Evolutionary conservation across 2,797 vertebrate genomes (phyloP), one percentile per base, ranked within the genome.

Genomic region (Gambusia yucatana): DNA sequence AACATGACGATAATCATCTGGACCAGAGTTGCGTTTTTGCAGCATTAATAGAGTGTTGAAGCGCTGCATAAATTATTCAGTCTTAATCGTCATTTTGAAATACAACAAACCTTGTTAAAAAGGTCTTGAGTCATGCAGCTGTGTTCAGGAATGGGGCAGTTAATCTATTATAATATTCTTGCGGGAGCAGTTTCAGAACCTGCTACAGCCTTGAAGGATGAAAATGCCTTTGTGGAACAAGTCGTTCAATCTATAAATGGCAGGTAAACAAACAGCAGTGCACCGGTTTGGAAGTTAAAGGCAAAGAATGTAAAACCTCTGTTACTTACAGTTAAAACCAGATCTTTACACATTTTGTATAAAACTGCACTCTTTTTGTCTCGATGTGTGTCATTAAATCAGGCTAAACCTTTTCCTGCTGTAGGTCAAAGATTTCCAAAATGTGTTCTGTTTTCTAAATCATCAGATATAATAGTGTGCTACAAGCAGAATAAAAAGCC

Each of bases 11-110:
- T 44, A 22, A 61, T 59, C 25, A n/a, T 28, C 75, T 36, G 75
- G 59, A 30, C n/a, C n/a, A 1, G 30, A 55, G 25, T 28, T 82
- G 76, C 76, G 67, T 81, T 14, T 75, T 47, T 78, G 77, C 75
- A 22, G 61, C 86, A 90, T 88, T 91, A 92, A 91, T 85, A 87
- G 89, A 84, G 87, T 89, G 87, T 84, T 84, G 80, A 87, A 82
- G 80, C 83, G 79, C 94, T 92, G 78, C 85, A 89, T 95, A 92
- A 94, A 96, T 96, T 90, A 95, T 94, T 94, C 86, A 94, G 61
- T 74, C 79, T 78, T 88, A 87, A 90, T 90, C 76, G 80, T 91
- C 85, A 80, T 93, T 93, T 88, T 89, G 79, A 92, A 92, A 93
- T 83, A 77, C 87, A 91, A 88, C 87, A 90, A 91, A 88, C 84